Base-by-base conservation (phyloP, 2,797 vertebrate species). In the Heterohyrax brucei region DNA sequence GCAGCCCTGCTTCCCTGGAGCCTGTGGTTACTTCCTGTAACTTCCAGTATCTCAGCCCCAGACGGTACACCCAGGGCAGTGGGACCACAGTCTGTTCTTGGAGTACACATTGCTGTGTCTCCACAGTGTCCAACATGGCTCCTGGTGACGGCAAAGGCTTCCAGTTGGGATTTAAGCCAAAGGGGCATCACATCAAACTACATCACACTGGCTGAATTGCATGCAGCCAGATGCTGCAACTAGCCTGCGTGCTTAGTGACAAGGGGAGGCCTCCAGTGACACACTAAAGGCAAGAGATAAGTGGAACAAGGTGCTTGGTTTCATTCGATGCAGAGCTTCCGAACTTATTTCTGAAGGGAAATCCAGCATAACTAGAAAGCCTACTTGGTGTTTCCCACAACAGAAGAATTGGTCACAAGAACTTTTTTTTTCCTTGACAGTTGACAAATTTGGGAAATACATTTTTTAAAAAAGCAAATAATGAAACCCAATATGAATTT, bases 371-470 rank as follows among this genome's bases (percentile, higher is more conserved):
- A 85, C 86, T 72, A 94, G 79, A 59, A 95, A 46, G 59, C 48
- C 81, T 59, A 86, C 33, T 64, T 95, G 77, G 66, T 8, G 89
- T 82, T 96, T 94, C 62, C 50, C 68, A 76, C 86, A 85, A 30
- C 16, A 73, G 61, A 90, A 83, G 2, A 89, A 85, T 50, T 21
- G 95, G 26, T 92, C 53, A 76, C 22, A 83, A 72, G 30, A 48
- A 18, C 19, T 87, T 64, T 7, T 50, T 10, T 1, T 0, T 2
- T n/a, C 4, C 62, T 88, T 79, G 46, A 86, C 90, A 88, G 68
- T 89, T 68, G 24, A 97, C 95, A 89, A n/a, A 53, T 53, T 85
- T 24, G n/a, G 1, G 18, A 10, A 53, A 62, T 26, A 46, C 66
- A 33, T 19, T n/a, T 14, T 30, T n/a, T 19, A 48, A 68, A 80